Evolutionary conservation across 2,797 vertebrate genomes (phyloP), one percentile per base, ranked within the genome.

Genomic region (Oreortyx pictus): DNA sequence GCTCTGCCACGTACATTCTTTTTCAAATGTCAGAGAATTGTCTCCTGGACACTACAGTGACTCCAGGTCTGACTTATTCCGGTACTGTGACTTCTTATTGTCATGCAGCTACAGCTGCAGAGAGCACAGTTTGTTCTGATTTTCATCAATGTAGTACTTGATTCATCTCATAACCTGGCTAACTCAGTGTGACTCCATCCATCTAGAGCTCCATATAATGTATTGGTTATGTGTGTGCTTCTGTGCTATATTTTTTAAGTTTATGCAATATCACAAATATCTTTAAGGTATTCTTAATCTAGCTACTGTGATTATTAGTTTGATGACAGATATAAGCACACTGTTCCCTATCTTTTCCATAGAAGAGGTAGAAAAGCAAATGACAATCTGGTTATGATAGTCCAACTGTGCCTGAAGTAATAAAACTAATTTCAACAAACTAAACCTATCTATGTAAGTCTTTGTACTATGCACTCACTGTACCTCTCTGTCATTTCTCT

Each of bases 381-480:
- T 41, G 84, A 87, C 7, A 2, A 41, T 47, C 20, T 85, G 27
- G 27, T 71, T 68, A 35, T 4, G 18, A 52, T 7, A 85, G 52
- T 44, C 5, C n/a, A 73, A 8, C 44, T 68, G 33, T 18, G 24
- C 52, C 22, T 60, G 24, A 92, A 85, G 11, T 46, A 81, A 41
- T 33, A 75, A 68, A 68, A 11, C 14, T 86, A 52, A 46, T 92
- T 91, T 90, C 60, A 43, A 50, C 59, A 65, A 86, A 18, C 11
- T 72, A 81, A 81, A 15, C 16, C 27, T 83, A 73, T 25, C 9
- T 60, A 1, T 74, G 57, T 25, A 82, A 80, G 61, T 49, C 24
- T 49, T 89, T 65, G 37, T 66, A 23, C 59, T 65, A 14, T 72
- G 41, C 88, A 66, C 62, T 54, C 29, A n/a, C 29, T 74, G 54